phyloP scores from a whole-genome alignment of 1,140 invertebrate species.

The Drosophila virilis region DNA sequence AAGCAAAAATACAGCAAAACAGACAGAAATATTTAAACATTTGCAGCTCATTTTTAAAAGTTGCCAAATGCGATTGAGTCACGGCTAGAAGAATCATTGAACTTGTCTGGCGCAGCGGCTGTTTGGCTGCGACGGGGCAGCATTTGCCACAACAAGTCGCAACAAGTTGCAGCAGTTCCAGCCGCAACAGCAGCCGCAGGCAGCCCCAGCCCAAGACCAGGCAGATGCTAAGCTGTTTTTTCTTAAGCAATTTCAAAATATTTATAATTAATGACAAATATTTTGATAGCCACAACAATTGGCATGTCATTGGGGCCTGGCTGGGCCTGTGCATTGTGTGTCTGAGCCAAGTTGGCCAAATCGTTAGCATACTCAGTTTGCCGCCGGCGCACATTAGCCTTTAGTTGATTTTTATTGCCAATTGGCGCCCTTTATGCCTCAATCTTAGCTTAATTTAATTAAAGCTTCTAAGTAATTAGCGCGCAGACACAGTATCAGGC shows the following conservation, averaged over 20 bases:
- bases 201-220: conserved; percentile 30
- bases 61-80: conserved; percentile 58
- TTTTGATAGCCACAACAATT: conserved; percentile 77
- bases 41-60: conserved; percentile 70
- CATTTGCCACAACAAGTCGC: conserved; percentile 27
- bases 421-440: conserved; percentile 45
- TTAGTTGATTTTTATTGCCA: conserved; percentile 47
- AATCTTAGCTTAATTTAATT: conserved; percentile 41
- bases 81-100: conserved; percentile 73
- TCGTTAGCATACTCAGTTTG: conserved; percentile 15
- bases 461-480: conserved; percentile 65
- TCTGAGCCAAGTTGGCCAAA: conserved; percentile 5
- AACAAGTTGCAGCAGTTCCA: conserved; percentile 58
- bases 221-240: conserved; percentile 35
- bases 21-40: conserved; percentile 55
- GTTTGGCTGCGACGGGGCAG: background rate
- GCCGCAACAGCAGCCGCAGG: conserved; percentile 27
- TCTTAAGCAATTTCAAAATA: conserved; percentile 70
- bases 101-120: conserved; percentile 61
- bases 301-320: conserved; percentile 67
- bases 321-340: background rate
- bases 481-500: conserved; percentile 41
- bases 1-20: background rate
- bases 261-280: conserved; percentile 81
- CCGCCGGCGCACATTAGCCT: conserved; percentile 49